Evolutionary conservation across 2,113 vertebrate species (phyloP).

Genomic region (Ctenomys sociabilis): DNA sequence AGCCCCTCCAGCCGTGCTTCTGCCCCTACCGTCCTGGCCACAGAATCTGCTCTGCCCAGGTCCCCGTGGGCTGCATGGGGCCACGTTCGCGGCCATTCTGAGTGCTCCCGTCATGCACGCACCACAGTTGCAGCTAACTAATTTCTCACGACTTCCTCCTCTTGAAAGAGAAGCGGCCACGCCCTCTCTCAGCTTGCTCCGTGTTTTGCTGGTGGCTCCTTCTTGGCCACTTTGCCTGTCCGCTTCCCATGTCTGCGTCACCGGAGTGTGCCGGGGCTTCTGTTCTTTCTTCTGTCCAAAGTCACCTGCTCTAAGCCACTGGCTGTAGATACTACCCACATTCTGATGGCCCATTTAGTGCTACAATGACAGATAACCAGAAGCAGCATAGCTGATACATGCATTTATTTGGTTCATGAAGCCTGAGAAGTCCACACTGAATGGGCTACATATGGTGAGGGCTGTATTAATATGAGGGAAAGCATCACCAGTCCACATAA

Average conservation of each 20-base stretch:
- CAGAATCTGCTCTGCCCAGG: neutral
- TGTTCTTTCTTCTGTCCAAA: accelerated
- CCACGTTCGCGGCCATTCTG: neutral
- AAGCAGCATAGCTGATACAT: neutral
- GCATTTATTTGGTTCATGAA: neutral
- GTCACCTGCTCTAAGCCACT: neutral
- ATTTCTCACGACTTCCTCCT: neutral
- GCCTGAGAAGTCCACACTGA: neutral
- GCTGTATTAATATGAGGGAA: neutral
- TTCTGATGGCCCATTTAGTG: too few species aligned
- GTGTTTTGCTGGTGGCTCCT: neutral
- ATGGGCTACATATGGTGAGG: neutral
- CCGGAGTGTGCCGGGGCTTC: neutral
- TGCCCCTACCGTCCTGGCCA: neutral
- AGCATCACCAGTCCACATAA: accelerated
- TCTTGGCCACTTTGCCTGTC: neutral
- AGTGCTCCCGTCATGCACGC: neutral
- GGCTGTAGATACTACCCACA: neutral
- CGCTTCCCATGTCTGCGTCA: neutral
- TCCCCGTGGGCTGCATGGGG: neutral
- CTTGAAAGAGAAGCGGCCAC: neutral
- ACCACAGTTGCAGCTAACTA: accelerated
- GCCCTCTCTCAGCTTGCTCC: neutral
- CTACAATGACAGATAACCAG: neutral
- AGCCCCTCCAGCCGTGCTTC: neutral